Evolutionary conservation across 2,113 vertebrate genomes (phyloP), one percentile per base, ranked within the genome.

Genomic region (Peromyscus maniculatus): DNA sequence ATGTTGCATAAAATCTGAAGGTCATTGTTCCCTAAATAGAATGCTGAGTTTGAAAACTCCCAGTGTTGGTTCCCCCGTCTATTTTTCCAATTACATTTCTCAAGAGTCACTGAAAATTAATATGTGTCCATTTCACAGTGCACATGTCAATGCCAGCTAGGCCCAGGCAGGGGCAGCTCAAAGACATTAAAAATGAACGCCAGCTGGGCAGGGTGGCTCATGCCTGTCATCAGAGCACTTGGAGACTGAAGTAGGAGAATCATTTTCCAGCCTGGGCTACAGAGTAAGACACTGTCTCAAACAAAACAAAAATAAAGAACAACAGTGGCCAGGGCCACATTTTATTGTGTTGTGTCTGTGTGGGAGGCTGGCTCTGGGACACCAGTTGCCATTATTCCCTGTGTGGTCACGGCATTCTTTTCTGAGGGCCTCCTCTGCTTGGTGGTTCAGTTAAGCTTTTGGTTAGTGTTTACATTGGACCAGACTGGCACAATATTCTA

Each of bases 11-110:
- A 87, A 82, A 84, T 69, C 46, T 94, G 93, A 91, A 97, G 94
- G 66, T 93, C 72, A 90, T 31, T 59, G 33, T 66, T 87, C n/a
- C 75, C 71, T 57, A 95, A 91, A 69, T 19, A 89, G 79, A 97
- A 64, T 10, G 69, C 16, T 87, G 93, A 87, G 62, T 83, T 67
- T 90, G 49, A 74, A 83, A 92, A 79, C 33, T 69, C 49, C 31
- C 43, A 33, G 16, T 11, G 64, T 17, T 36, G 82, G 24, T 11
- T 28, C 19, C 22, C 16, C 2, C 3, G 0, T 13, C 36, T 57
- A 69, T 33, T n/a, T 74, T 91, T 82, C 91, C 39, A 52, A 57
- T 88, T 36, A 0, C 82, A 79, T 95, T 92, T 95, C 52, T 88
- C 7, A 33, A 3, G 28, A 87, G 66, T 80, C 49, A 59, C 71